Evolutionary conservation across 1,140 invertebrate species (phyloP), one percentile per base, ranked within the genome.

Genomic region (Coelopa frigida): DNA sequence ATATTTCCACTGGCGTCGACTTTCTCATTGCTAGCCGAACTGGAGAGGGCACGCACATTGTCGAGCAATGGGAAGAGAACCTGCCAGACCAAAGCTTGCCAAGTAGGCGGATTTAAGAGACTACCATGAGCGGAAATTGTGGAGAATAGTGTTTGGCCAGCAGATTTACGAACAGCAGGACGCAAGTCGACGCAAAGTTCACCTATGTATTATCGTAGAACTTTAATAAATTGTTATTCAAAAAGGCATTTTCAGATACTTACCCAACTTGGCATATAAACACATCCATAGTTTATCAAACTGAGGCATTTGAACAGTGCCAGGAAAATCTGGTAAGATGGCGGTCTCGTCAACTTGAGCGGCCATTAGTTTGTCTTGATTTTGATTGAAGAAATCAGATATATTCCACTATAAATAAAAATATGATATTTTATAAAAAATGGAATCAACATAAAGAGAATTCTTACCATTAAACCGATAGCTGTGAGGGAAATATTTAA

Each of bases 401-500:
- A 97, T 94, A 67, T 97, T 97, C 94, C 94, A 98, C 92, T 94
- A 47, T 6, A 46, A 45, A 20, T n/a, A 0, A 40, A 24, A 35
- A 3, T n/a, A 3, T 17, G 12, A 15, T 10, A 31, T 10, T 29
- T 10, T 29, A 14, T 10, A 29, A 14, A 29, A 14, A 29, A 29
- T 29, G 8, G 14, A 29, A 29, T 18, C 23, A 21, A 41, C 7
- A 5, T 1, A 26, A 42, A 37, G 26, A 2, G 5, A 5, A 8
- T 22, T 15, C 20, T 24, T 70, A 95, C 93, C 87, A 98, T 87
- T 18, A 97, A 74, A 42, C 94, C 94, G 51, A 99, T 88, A 36
- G 95, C 94, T 15, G 94, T 97, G n/a, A 99, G 75, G 21, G 94
- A 96, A 56, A 99, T 95, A 73, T 99, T 99, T 14, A 98, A 73